Percentiles rank a stretch among this genome's conserved stretches.
Evolutionary conservation across 2,888 invertebrate species (phyloP).

Genomic region (Taenaris catops): DNA sequence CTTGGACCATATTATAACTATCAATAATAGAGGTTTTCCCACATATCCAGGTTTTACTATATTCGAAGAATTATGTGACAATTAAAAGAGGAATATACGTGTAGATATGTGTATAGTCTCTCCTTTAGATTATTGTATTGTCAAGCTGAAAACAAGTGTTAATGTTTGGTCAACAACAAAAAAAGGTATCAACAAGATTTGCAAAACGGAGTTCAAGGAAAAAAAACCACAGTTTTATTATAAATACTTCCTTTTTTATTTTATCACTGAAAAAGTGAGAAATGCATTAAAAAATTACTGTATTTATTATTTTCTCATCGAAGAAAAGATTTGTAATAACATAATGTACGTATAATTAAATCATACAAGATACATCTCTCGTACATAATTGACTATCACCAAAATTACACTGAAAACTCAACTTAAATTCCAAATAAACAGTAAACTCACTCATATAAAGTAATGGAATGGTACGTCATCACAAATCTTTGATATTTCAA

Average conservation of each 20-base stretch:
- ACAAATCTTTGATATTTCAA: not conserved
- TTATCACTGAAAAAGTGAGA: slow-evolving; percentile 61
- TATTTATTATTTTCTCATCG: slow-evolving; percentile 64
- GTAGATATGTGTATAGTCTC: too few species aligned
- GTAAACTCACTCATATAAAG: slow-evolving; percentile 19
- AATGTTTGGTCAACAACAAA: too few species aligned
- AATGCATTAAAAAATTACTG: slow-evolving; percentile 75
- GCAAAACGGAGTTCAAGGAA: too few species aligned
- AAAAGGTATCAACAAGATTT: too few species aligned
- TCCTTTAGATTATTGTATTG: too few species aligned
- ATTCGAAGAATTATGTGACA: too few species aligned
- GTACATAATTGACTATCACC: slow-evolving; percentile 8
- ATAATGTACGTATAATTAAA: slow-evolving; percentile 13
- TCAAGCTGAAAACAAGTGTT: too few species aligned
- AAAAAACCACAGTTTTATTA: slow-evolving; percentile 52
- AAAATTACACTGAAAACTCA: too few species aligned
- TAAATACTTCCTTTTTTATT: slow-evolving; percentile 74
- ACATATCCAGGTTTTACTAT: too few species aligned
- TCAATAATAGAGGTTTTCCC: too few species aligned
- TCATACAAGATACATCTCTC: slow-evolving; percentile 8
- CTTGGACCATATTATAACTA: too few species aligned
- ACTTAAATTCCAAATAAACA: slow-evolving; percentile 10
- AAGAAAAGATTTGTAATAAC: slow-evolving; percentile 22
- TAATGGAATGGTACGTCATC: slow-evolving; percentile 22
- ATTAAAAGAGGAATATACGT: too few species aligned